phyloP scores from a whole-genome alignment of 2,797 vertebrate species.

The Rallus crepitans region DNA sequence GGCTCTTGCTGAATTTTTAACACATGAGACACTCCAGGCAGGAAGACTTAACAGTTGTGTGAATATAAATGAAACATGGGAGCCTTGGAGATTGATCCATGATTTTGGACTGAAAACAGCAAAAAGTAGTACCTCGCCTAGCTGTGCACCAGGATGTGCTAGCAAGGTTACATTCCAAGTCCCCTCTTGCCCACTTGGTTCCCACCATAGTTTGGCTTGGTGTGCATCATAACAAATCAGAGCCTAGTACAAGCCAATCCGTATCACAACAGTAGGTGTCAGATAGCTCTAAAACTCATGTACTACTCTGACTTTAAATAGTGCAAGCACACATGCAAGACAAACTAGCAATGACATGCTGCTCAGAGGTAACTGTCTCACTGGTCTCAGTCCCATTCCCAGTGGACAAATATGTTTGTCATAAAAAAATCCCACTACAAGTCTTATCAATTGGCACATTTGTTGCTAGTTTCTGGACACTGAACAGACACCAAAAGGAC shows the following conservation, averaged over 20 bases:
- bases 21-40: background rate
- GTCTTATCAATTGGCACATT: background rate
- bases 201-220: background rate
- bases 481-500: background rate
- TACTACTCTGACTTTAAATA: background rate
- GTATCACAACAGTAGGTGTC: background rate
- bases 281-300: background rate
- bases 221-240: background rate
- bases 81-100: background rate
- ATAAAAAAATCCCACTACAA: background rate
- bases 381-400: background rate
- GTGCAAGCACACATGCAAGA: background rate
- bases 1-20: background rate
- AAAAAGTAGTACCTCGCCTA: background rate
- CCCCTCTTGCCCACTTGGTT: background rate
- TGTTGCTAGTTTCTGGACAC: background rate
- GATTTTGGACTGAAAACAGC: background rate
- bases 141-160: background rate
- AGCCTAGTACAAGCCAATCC: background rate
- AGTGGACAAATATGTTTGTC: background rate
- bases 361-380: background rate
- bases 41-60: background rate
- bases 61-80: background rate
- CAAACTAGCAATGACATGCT: background rate
- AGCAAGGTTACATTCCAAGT: background rate